phyloP scores from a whole-genome alignment of 2,797 vertebrate species.

The Typhlichthys eigenmanni region DNA sequence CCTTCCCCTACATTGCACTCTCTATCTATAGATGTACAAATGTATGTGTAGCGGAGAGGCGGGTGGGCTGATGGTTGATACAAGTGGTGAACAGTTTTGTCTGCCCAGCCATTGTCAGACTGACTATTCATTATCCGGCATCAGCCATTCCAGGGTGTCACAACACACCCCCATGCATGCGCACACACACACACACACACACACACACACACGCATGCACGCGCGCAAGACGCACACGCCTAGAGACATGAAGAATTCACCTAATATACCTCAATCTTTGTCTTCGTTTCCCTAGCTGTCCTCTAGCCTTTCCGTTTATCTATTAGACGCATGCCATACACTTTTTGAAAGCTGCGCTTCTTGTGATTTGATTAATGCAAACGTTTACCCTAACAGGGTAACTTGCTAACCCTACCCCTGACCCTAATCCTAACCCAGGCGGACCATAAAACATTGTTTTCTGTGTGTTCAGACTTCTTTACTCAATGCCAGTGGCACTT shows the following conservation, averaged over 20 bases:
- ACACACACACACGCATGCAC: conserved; percentile 12
- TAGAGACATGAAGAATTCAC: conserved; percentile 29
- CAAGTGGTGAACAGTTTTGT: conserved; percentile 21
- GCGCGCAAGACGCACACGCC: conserved; percentile 4
- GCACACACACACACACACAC: conserved; percentile 11
- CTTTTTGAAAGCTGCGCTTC: too few relatives aligned
- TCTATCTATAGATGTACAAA: conserved; percentile 51
- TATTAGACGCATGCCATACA: conserved; percentile 38
- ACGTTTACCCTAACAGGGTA: too few relatives aligned
- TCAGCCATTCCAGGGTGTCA: conserved; percentile 29
- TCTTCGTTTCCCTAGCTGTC: conserved; percentile 25
- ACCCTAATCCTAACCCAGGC: too few relatives aligned
- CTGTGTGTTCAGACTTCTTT: too few relatives aligned
- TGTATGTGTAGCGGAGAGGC: conserved; percentile 25
- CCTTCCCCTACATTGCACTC: conserved; percentile 12
- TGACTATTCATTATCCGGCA: conserved; percentile 57
- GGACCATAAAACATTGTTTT: too few relatives aligned
- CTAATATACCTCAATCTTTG: conserved; percentile 50
- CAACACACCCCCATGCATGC: conserved; percentile 13
- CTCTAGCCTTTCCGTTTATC: conserved; percentile 21
- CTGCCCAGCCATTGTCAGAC: conserved; percentile 59
- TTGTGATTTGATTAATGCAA: too few relatives aligned
- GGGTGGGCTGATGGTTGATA: too few relatives aligned
- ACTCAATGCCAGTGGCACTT: too few relatives aligned
- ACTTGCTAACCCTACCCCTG: too few relatives aligned